Conservation (phyloP, 1,140 invertebrate genomes). For the Drosophila ananassae region DNA sequence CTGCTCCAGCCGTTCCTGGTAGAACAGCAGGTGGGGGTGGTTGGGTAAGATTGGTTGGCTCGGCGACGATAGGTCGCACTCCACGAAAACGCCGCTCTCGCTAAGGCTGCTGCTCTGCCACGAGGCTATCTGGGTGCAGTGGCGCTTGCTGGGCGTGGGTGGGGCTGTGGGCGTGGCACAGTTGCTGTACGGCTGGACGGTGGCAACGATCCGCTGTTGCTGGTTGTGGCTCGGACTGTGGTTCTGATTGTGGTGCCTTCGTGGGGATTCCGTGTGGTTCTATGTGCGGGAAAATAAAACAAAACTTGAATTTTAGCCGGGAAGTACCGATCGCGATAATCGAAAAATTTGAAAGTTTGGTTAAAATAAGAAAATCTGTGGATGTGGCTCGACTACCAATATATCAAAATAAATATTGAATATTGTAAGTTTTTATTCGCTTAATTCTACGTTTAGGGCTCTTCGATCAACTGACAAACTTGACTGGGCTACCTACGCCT, state of each 20-base stretch:
- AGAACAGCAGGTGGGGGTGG: slow-evolving; percentile 86
- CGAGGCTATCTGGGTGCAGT: slow-evolving; percentile 34
- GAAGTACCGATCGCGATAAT: slow-evolving; percentile 3
- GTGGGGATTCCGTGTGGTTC: slow-evolving; percentile 3
- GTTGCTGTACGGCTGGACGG: slow-evolving; percentile 80
- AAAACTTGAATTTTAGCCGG: slow-evolving; percentile 58
- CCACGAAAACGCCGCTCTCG: slow-evolving; percentile 88
- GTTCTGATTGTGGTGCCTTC: slow-evolving; percentile 27
- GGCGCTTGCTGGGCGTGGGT: slow-evolving; percentile 60
- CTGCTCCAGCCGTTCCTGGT: slow-evolving; percentile 86
- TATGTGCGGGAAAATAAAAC: slow-evolving; percentile 9
- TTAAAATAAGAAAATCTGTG: slow-evolving; percentile 19
- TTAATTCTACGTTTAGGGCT: background rate
- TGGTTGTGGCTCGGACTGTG: slow-evolving; percentile 23
- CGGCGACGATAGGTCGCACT: slow-evolving; percentile 72
- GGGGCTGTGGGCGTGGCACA: slow-evolving; percentile 64
- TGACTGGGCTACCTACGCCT: background rate
- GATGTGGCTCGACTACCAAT: slow-evolving; percentile 15
- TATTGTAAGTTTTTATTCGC: slow-evolving; percentile 1
- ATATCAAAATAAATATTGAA: slow-evolving; percentile 6
- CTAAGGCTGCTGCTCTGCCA: slow-evolving; percentile 85
- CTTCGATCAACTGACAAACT: slow-evolving; percentile 29
- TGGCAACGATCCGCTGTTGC: slow-evolving; percentile 77
- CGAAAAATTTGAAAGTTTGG: slow-evolving; percentile 1
- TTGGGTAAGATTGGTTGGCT: slow-evolving; percentile 75